These are phyloP conservation scores for Dasypolia templi DNA, from an alignment of 2,888 invertebrate species.

Conservation along the genomic window DNA sequence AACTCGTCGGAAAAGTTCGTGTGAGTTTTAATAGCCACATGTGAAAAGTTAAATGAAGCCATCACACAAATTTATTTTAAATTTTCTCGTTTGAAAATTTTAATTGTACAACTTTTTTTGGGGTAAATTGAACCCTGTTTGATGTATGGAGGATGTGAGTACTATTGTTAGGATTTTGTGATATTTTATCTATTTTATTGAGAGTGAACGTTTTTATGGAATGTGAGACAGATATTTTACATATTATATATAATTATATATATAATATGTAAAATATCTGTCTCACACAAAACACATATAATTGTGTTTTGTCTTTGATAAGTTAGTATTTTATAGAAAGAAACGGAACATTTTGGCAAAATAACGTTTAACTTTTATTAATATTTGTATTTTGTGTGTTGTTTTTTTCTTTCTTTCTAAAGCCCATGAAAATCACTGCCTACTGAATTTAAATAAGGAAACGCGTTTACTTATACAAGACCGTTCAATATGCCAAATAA, in stretches of 20 bases:
- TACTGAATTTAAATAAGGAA: not conserved
- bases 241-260: no score
- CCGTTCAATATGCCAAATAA: not conserved
- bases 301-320: not conserved
- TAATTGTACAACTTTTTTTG: constrained; percentile 57
- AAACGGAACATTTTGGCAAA: not conserved
- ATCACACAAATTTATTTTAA: constrained; percentile 59
- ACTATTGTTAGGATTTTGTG: constrained; percentile 1
- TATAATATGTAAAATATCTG: no score
- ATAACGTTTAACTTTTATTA: not conserved
- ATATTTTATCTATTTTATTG: not conserved
- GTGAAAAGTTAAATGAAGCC: constrained; percentile 68
- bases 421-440: not conserved
- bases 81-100: constrained; percentile 45
- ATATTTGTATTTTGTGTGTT: not conserved
- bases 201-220: not conserved
- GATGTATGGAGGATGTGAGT: constrained; percentile 21
- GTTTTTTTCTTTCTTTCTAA: not conserved
- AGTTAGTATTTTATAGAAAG: not conserved
- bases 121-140: constrained; percentile 21
- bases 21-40: constrained; percentile 67
- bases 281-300: no score
- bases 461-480: not conserved
- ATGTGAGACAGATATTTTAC: no score
- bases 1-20: constrained; percentile 63